Base-by-base conservation (phyloP, 2,888 invertebrate species). In the Helicoverpa assulta region DNA sequence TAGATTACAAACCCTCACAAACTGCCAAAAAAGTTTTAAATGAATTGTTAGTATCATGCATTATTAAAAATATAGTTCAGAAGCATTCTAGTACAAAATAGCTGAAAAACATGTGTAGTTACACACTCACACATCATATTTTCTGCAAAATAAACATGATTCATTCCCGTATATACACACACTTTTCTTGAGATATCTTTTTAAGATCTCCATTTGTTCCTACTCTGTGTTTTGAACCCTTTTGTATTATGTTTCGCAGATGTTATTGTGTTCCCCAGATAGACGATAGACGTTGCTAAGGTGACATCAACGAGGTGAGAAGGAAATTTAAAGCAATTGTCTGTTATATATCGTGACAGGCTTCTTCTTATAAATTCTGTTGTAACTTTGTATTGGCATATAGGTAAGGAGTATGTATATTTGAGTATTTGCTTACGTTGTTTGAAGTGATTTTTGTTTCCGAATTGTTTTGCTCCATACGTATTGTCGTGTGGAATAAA, bases 181-280 rank as follows among this genome's bases (percentile, higher is more conserved):
- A 16, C 6, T n/a, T n/a, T n/a, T n/a, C 52, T 10, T 6, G 12
- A 7, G 33, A 56, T 16, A 14, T 16, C 14, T 47, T 56, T 47
- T 5, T 19, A 3, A 19, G 0, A 33, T 19, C 56, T 78, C 74
- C 33, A 60, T 37, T 40, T 62, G 55, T 75, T 47, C 40, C 19
- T 59, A 26, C 47, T 77, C 59, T 14, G 12, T 71, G 59, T 18
- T 3, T 8, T 21, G 43, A 68, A 67, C 67, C 70, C 66, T 55
- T 67, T 71, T 43, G 62, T 67, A 56, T 67, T 62, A 71, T 76
- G 67, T 84, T 76, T 70, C 62, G 66, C 16, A 52, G 64, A 68
- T 67, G 71, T 67, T 67, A 68, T 78, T 78, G 67, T 70, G 78
- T 72, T 72, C 81, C 78, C 79, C 70, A 70, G 69, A 73, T 69